Evolutionary conservation across 1,140 invertebrate genomes (phyloP).

Genomic region (Sipha flava): DNA sequence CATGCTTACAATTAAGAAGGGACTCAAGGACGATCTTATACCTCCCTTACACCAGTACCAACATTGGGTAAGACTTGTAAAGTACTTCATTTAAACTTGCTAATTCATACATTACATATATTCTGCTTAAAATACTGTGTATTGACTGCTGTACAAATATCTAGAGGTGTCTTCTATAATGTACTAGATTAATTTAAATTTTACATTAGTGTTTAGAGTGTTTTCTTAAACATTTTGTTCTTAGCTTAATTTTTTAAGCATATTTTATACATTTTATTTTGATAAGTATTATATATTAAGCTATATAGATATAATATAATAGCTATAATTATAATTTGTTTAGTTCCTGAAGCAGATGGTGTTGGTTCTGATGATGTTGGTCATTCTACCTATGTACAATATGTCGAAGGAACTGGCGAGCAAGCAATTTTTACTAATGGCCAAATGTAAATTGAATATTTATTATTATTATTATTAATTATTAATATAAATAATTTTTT

Average conservation of each 20-base stretch:
- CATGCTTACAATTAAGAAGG: slow-evolving; percentile 35
- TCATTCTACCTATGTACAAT: slow-evolving; percentile 59
- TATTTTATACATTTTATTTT: background rate
- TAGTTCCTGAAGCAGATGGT: slow-evolving; percentile 49
- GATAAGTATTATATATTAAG: too few relatives aligned
- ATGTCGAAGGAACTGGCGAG: slow-evolving; percentile 56
- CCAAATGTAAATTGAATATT: slow-evolving; percentile 56
- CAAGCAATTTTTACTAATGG: slow-evolving; percentile 61
- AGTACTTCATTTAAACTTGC: background rate
- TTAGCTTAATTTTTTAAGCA: background rate
- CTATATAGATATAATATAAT: too few relatives aligned
- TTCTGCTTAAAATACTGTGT: background rate
- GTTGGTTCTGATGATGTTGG: slow-evolving; percentile 50
- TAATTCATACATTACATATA: background rate
- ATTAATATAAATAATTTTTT: background rate
- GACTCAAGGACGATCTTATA: slow-evolving; percentile 41
- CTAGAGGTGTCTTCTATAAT: too few relatives aligned
- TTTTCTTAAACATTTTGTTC: background rate
- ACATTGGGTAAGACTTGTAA: slow-evolving; percentile 40
- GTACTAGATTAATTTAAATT: too few relatives aligned
- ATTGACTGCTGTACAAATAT: too few relatives aligned
- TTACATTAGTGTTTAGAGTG: background rate
- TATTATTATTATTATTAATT: background rate
- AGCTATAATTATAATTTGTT: slow-evolving; percentile 36
- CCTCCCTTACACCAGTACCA: slow-evolving; percentile 43